Conservation (phyloP, 35 echinoderm and acorn worm species). For the Ophiothrix spiculata region DNA sequence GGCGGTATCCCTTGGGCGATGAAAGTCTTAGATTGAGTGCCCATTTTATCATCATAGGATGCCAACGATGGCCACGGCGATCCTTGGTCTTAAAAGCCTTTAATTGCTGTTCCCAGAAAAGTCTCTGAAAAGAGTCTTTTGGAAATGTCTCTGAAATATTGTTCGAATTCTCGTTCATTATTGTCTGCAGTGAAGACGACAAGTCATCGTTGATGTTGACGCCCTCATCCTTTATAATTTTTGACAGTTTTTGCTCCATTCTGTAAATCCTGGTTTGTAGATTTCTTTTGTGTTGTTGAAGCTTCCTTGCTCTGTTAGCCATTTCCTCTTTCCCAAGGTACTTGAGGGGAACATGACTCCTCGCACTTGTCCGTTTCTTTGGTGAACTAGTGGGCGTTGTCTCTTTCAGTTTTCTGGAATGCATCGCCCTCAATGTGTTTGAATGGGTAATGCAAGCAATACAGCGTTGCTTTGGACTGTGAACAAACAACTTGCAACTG, state of each 20-base stretch:
- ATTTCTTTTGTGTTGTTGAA: no score
- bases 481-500: no score
- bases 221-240: no score
- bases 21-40: background rate
- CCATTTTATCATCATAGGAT: background rate
- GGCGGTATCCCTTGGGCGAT: background rate
- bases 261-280: background rate
- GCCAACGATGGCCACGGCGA: background rate
- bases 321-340: background rate
- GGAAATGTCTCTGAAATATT: background rate
- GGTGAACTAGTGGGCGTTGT: no score
- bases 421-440: no score
- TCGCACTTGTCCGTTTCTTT: no score
- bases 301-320: background rate
- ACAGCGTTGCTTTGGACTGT: no score
- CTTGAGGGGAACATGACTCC: background rate
- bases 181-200: background rate
- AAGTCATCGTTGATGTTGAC: background rate
- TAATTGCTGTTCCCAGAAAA: background rate
- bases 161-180: background rate
- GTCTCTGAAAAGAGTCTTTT: background rate
- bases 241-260: background rate
- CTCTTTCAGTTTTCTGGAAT: no score
- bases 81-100: background rate
- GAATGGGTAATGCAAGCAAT: no score